Evolutionary conservation across 2,888 invertebrate genomes (phyloP), one percentile per base, ranked within the genome.

Genomic region (Palloptera scutellata): DNA sequence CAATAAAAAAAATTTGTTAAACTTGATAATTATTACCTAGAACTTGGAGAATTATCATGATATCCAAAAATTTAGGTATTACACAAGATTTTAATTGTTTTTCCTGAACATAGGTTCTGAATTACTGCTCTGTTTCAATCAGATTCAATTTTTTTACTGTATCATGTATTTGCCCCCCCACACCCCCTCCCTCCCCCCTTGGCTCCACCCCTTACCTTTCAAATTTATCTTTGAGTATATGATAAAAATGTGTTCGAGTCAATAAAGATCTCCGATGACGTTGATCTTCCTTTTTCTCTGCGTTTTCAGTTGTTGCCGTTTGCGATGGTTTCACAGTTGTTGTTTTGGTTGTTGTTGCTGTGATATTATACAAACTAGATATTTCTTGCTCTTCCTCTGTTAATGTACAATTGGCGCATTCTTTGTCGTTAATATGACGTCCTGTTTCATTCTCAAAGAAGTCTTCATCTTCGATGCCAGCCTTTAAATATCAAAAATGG

Each of bases 221-320:
- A 15, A 83, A 71, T 64, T 83, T 83, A 70, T 83, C 80, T 30
- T 73, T 70, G 1, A 83, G 67, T 67, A 84, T 81, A 6, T 73
- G 72, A 67, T 83, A 84, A 57, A 83, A 83, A 17, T 75, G 74
- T 19, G 64, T 78, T 6, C 82, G 77, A 9, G 78, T 76, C 62
- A 83, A 59, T 4, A 83, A 42, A 1, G 81, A 78, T 61, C 77
- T 57, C 1, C 64, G 60, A 42, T 63, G 63, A 1, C 68, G 68
- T 42, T 62, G 42, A 15, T 51, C 60, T 55, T 64, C 67, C 12
- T 11, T 19, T 30, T 15, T 51, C 57, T 54, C 13, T 51, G 55
- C 20, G 17, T 13, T 55, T 48, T 54, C 41, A 30, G 58, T 54
- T 41, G 52, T 57, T 4, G 20, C 19, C 1, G 15, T 54, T 11